Percentiles rank a stretch among this genome's conserved stretches.
phyloP scores from a whole-genome alignment of 2,113 vertebrate genomes.

The Pseudopodoces humilis region DNA sequence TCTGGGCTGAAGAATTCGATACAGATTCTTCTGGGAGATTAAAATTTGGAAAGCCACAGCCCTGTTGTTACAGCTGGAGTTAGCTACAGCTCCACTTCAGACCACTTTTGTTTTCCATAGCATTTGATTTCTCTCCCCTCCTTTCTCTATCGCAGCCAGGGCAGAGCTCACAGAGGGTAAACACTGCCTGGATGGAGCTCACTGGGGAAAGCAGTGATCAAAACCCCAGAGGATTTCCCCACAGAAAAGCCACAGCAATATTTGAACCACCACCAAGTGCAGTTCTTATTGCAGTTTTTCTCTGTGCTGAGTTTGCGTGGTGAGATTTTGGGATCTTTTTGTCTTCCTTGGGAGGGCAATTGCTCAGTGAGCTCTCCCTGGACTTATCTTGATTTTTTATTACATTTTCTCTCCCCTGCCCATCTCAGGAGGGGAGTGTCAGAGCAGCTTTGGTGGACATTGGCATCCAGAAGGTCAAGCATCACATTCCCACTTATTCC shows the following conservation, averaged over 20 bases:
- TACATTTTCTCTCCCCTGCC: neutral
- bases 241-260: neutral
- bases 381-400: neutral
- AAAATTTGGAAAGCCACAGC: conserved; percentile 49
- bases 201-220: neutral
- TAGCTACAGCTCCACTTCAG: conserved; percentile 9
- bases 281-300: neutral
- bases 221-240: neutral
- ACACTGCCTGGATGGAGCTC: neutral
- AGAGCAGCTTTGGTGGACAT: neutral
- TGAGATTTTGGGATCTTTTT: neutral
- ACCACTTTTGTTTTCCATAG: conserved; percentile 36
- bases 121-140: conserved; percentile 35
- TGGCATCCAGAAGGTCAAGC: neutral
- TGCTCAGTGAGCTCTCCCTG: neutral
- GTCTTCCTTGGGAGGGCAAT: neutral
- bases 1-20: conserved; percentile 36
- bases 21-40: conserved; percentile 41
- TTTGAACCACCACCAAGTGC: neutral
- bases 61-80: conserved; percentile 59
- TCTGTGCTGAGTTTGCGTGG: rapidly evolving
- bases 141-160: neutral
- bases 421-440: neutral
- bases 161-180: neutral
- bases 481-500: neutral